Base-by-base conservation (phyloP, 2,888 invertebrate species). In the Oxytorus armatus region DNA sequence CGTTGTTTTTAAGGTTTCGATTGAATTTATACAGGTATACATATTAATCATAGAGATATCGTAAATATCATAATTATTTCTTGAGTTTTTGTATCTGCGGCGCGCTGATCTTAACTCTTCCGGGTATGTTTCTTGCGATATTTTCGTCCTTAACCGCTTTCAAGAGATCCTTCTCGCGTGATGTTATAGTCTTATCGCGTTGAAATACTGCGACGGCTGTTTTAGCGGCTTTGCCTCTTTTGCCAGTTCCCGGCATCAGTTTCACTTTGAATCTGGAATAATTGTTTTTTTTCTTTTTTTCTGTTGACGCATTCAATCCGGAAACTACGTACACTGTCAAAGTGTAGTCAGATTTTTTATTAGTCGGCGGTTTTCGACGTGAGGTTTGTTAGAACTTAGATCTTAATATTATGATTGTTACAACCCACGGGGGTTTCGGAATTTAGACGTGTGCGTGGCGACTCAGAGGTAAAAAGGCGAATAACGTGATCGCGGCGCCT, bases 81-180 rank as follows among this genome's bases (percentile, higher is more conserved):
- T 94, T 95, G 79, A 94, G 92, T 85, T 94, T 95, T 88, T 95
- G 96, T 79, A 96, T 91, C 89, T 96, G 96, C 0, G 98, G 97
- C 1, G 98, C 97, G 1, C 98, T 97, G 47, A 99, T 93, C 92
- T 99, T 99, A 0, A 99, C 98, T 93, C 98, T 99, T 39, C 99
- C 98, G 8, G 99, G 99, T 90, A 99, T 95, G 93, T 99, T 99
- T 84, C 98, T 94, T 0, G 98, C 97, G 33, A 98, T 93, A 81
- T 96, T 96, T 89, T 98, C 98, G 88, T 99, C 98, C 92, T 97
- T 97, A 7, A 98, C 96, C 1, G 97, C 96, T 90, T 97, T 97
- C 3, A 99, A 93, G 10, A 99, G 93, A 92, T 99, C 98, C 88
- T 95, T 96, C 92, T 99, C 99, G 47, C 98, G 93, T 2, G 93